Evolutionary conservation across 1,140 invertebrate species (phyloP), one percentile per base, ranked within the genome.

Genomic region (Apis cerana): DNA sequence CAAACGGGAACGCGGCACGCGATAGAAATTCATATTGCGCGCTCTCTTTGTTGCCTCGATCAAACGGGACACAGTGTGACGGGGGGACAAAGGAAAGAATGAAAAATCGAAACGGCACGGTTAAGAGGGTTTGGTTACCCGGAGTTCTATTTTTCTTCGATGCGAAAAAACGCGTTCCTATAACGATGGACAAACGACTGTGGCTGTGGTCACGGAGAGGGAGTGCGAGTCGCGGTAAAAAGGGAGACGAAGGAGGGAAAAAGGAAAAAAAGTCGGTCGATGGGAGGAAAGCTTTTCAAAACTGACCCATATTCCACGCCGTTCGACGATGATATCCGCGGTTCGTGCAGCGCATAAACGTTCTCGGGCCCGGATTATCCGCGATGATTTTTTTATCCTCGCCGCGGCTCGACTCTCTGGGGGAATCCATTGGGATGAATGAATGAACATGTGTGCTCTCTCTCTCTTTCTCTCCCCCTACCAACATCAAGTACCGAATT

Each of bases 381-480:
- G 43, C 43, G 65, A 50, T 61, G 72, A 86, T 86, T 87, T 87
- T 33, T 87, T 85, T 80, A 78, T 58, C 58, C 13, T 19, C 56
- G 33, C 27, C 27, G 7, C 52, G 23, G 58, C 48, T 69, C 77
- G 67, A 74, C 80, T 62, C 80, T 62, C 59, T 61, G 87, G 52
- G 77, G 58, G 64, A 15, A 56, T 7, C 84, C 67, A 62, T 27
- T 62, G 4, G 33, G 5, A 43, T 43, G 80, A 86, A 89, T 86
- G 84, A 89, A 89, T 81, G 87, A 81, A 88, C 84, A 67, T 27
- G 64, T 76, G 87, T 84, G 87, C 86, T 81, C 65, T 33, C 75
- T 84, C 69, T 84, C 64, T 72, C 82, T 81, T 2, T 33, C 70
- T 84, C 64, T 84, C 64, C 68, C 82, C 67, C 67, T 81, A 81